Percentiles rank a stretch among this genome's conserved stretches.
These are phyloP conservation scores for Tetanocera ferruginea DNA, from an alignment of 2,888 invertebrate genomes.

Conservation along the genomic window DNA sequence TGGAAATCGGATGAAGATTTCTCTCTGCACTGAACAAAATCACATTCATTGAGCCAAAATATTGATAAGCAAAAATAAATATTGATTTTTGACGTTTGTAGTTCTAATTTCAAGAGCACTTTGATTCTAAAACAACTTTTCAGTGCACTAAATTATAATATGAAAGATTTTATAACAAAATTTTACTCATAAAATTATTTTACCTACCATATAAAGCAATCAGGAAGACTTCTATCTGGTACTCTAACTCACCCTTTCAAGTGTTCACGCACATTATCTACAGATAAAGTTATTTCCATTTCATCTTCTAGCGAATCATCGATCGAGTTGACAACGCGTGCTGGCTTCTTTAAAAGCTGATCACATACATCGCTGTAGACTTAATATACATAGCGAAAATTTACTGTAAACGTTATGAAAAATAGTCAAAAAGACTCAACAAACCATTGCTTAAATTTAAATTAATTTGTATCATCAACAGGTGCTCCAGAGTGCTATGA, in stretches of 20 bases:
- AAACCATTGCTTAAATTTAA: conserved; percentile 65
- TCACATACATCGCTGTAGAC: conserved; percentile 63
- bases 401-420: not conserved
- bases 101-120: too few relatives aligned
- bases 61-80: too few relatives aligned
- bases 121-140: too few relatives aligned
- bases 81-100: too few relatives aligned
- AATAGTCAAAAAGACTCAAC: not conserved
- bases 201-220: not conserved
- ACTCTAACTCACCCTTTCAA: conserved; percentile 57
- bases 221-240: not conserved
- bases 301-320: conserved; percentile 60
- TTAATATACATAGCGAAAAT: conserved; percentile 37
- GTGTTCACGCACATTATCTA: conserved; percentile 61
- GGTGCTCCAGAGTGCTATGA: conserved; percentile 66
- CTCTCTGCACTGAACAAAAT: too few relatives aligned
- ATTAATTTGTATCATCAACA: conserved; percentile 65
- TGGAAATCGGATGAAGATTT: too few relatives aligned
- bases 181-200: too few relatives aligned
- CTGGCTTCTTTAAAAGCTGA: conserved; percentile 59
- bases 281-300: conserved; percentile 62
- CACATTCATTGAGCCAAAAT: too few relatives aligned
- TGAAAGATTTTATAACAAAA: too few relatives aligned
- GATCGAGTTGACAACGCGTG: conserved; percentile 54
- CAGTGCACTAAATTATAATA: too few relatives aligned